Percentiles rank a stretch among this genome's conserved stretches.
phyloP scores from a whole-genome alignment of 1,140 invertebrate genomes.

The Trinorchestia longiramus region DNA sequence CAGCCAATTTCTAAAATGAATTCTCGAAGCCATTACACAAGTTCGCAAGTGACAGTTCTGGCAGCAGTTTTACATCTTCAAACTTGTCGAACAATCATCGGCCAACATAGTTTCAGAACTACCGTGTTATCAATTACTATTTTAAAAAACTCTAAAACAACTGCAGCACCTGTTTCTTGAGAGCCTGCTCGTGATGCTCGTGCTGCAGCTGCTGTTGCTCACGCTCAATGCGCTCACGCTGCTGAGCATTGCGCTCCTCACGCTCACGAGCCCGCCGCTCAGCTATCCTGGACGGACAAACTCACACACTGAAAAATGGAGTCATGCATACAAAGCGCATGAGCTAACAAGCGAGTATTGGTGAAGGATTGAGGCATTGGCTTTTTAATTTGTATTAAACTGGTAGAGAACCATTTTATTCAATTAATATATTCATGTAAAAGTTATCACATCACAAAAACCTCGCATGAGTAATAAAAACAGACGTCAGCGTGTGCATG shows the following conservation, averaged over 20 bases:
- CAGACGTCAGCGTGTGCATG: too few species aligned
- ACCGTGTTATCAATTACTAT: too few species aligned
- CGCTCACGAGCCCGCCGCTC: constrained; percentile 26
- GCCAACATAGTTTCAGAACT: too few species aligned
- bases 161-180: constrained; percentile 12
- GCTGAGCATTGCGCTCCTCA: neutral
- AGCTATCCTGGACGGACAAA: neutral
- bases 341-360: neutral
- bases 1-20: too few species aligned
- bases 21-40: too few species aligned
- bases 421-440: neutral
- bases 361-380: neutral
- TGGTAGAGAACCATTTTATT: neutral
- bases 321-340: neutral
- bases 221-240: constrained; percentile 19
- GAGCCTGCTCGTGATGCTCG: constrained; percentile 21
- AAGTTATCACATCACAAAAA: neutral
- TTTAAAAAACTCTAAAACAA: neutral
- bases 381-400: neutral
- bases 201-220: constrained; percentile 7
- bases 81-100: too few species aligned
- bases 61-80: too few species aligned
- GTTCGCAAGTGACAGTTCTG: too few species aligned
- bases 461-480: too few species aligned
- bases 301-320: neutral